Evolutionary conservation across 2,113 vertebrate species (phyloP), one percentile per base, ranked within the genome.

Genomic region (Nematolebias whitei): DNA sequence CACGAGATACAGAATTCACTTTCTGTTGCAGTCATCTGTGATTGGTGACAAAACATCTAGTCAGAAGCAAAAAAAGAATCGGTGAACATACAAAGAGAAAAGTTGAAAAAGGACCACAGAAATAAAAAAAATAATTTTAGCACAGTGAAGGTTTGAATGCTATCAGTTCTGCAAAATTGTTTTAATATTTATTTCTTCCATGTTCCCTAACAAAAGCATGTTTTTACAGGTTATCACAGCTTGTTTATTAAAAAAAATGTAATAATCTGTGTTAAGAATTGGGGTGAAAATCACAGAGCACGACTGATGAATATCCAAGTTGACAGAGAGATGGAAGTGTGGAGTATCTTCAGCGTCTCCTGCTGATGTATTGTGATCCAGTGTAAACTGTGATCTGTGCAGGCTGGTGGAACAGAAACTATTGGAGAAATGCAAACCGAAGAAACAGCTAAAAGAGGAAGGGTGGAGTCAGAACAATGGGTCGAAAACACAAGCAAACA

Each of bases 371-470:
- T 73, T 67, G 57, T 51, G 40, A 47, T 70, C 15, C 56, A 44
- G 47, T 12, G 26, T 76, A 79, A 71, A 71, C 47, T 49, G 24
- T 4, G 19, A 75, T 70, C 48, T 51, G 56, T 54, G 64, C 72
- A 68, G 71, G 81, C 62, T 63, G 2, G 38, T 68, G 62, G 15
- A 65, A 35, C 24, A 74, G 63, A 71, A 78, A 56, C 49, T 41
- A 53, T 57, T 9, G 23, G 50, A 65, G 61, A 71, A 78, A 74
- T 50, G 53, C 68, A 80, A 78, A 80, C 71, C 79, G n/a, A 50
- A 32, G 44, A 73, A 57, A 39, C 69, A 47, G 19, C 48, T 56
- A 56, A 24, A 19, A 62, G 58, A 63, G 41, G 67, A 63, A 74
- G 62, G 51, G 63, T 24, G 69, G 66, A 54, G 63, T 29, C 22